A percentile compares a stretch with the other conserved stretches of the same genome.
Conservation (phyloP, 2,113 vertebrate species). For the Protomyctophum bolini region DNA sequence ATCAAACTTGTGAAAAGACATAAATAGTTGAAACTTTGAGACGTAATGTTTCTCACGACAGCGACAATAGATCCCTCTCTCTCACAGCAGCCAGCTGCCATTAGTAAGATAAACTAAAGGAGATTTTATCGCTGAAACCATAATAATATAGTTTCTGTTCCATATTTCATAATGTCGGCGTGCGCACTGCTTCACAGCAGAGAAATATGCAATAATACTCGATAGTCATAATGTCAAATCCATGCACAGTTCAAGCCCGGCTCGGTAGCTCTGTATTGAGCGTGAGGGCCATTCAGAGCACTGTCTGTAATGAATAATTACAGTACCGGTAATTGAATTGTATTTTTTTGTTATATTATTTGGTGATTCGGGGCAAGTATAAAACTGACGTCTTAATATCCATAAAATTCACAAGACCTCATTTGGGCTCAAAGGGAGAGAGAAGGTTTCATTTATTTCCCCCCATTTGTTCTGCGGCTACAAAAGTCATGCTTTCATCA, state of each 20-base stretch:
- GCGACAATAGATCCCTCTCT: too few species aligned
- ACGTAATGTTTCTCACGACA: too few species aligned
- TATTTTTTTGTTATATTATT: neutral
- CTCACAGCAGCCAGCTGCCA: too few species aligned
- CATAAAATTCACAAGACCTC: conserved; percentile 10
- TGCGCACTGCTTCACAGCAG: conserved; percentile 19
- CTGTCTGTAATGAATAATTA: conserved; percentile 13
- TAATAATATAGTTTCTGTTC: neutral
- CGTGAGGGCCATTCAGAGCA: conserved; percentile 3
- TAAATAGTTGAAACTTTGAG: too few species aligned
- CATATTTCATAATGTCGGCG: conserved; percentile 45
- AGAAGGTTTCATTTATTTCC: conserved; percentile 26
- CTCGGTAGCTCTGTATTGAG: conserved; percentile 16
- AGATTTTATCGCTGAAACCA: too few species aligned
- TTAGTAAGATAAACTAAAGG: too few species aligned
- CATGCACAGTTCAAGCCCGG: conserved; percentile 35
- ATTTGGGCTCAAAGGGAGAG: conserved; percentile 23
- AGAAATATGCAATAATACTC: conserved; percentile 39
- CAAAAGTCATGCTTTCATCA: conserved; percentile 49
- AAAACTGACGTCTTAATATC: conserved; percentile 23
- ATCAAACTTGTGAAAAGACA: too few species aligned
- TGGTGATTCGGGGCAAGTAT: conserved; percentile 7
- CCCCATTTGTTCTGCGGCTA: conserved; percentile 19
- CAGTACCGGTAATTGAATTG: neutral
- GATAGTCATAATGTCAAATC: conserved; percentile 45